These are phyloP conservation scores for Muntiacus muntjak DNA, from an alignment of 2,113 vertebrate species.

Conservation along the genomic window DNA sequence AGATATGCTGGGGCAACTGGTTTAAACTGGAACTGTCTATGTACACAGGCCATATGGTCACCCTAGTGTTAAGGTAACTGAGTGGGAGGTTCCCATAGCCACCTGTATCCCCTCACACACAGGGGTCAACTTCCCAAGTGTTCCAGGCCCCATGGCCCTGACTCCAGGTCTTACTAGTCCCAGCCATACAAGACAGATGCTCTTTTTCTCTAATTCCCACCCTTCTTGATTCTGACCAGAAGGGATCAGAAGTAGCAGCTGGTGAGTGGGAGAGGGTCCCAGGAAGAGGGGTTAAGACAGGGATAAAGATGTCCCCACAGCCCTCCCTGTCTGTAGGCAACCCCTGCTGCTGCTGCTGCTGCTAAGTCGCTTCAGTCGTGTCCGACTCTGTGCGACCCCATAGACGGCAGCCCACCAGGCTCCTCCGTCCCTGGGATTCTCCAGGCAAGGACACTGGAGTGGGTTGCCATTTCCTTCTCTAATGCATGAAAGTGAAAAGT, in stretches of 20 bases:
- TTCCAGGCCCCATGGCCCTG: background rate
- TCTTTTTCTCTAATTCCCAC: background rate
- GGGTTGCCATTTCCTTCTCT: too few relatives aligned
- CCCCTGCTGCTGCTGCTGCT: background rate
- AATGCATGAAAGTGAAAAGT: too few relatives aligned
- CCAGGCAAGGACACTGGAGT: too few relatives aligned
- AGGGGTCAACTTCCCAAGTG: background rate
- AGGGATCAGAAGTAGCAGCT: background rate
- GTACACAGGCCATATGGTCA: background rate
- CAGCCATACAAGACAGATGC: background rate
- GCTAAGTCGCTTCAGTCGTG: too few relatives aligned
- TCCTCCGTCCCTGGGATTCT: too few relatives aligned
- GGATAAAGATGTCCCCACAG: fast-evolving
- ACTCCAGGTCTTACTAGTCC: background rate
- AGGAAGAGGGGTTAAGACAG: background rate
- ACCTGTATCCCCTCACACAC: background rate
- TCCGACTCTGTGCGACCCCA: too few relatives aligned
- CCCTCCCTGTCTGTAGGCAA: background rate
- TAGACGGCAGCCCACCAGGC: too few relatives aligned
- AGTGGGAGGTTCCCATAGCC: background rate
- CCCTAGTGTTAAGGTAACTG: background rate
- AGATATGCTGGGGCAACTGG: background rate
- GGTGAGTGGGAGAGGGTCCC: background rate
- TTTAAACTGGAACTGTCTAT: background rate
- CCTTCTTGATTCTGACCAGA: background rate